Evolutionary conservation across 2,797 vertebrate genomes (phyloP).

Genomic region (Manis javanica): DNA sequence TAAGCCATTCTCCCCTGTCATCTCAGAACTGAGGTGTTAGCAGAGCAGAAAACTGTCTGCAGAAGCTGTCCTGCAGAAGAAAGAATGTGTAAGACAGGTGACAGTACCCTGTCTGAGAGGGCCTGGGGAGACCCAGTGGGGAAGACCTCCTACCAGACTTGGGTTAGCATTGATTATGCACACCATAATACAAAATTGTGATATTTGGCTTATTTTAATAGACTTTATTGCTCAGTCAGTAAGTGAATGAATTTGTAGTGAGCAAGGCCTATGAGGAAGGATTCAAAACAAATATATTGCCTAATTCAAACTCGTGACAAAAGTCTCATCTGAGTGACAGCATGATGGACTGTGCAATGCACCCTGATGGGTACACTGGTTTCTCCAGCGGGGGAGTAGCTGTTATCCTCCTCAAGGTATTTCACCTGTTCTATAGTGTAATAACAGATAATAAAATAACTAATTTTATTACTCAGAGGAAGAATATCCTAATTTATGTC

Average conservation of each 20-base stretch:
- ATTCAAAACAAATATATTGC: slow-evolving; percentile 44
- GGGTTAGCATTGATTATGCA: background rate
- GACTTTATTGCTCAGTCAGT: background rate
- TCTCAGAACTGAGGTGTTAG: background rate
- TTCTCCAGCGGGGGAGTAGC: background rate
- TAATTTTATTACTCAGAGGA: slow-evolving; percentile 47
- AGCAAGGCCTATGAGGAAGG: background rate
- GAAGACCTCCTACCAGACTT: background rate
- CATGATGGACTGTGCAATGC: slow-evolving; percentile 15
- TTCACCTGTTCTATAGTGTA: background rate
- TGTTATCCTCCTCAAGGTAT: background rate
- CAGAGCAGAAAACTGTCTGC: background rate
- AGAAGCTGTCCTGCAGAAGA: background rate
- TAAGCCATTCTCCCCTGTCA: background rate
- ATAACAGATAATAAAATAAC: slow-evolving; percentile 23
- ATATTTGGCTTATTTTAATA: slow-evolving; percentile 6
- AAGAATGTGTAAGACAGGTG: background rate
- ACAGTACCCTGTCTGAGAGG: background rate
- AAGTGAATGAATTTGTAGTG: background rate
- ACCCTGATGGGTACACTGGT: background rate
- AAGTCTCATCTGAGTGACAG: background rate
- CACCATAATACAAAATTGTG: background rate
- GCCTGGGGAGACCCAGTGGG: background rate
- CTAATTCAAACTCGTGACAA: background rate
- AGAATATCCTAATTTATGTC: slow-evolving; percentile 17